These are phyloP conservation scores for Netelia inedita DNA, from an alignment of 2,888 invertebrate genomes.

Conservation along the genomic window DNA sequence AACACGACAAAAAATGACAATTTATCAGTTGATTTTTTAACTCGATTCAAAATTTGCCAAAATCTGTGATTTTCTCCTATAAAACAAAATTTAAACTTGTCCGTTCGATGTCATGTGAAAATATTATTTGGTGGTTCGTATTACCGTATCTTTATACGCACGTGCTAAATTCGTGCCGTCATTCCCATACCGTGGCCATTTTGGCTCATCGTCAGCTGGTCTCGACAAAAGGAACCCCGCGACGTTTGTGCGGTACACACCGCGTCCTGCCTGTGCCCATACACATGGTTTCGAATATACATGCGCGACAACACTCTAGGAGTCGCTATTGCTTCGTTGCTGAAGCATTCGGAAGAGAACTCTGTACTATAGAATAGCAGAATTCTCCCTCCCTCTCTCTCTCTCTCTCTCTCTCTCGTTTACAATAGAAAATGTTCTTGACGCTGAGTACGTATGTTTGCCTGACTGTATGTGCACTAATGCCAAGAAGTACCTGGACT, in stretches of 20 bases:
- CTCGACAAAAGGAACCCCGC: conserved; percentile 79
- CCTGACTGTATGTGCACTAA: conserved; percentile 41
- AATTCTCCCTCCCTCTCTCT: conserved; percentile 7
- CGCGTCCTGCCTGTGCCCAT: conserved; percentile 77
- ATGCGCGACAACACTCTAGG: not conserved
- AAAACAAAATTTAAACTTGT: no score
- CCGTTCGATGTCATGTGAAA: no score
- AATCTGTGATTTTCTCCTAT: not conserved
- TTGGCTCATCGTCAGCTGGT: conserved; percentile 85
- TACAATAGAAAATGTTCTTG: conserved; percentile 79
- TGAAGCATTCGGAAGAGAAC: no score
- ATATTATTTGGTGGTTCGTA: no score
- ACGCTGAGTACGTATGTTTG: conserved; percentile 34
- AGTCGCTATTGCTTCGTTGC: not conserved
- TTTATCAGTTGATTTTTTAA: no score
- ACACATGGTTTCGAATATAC: not conserved
- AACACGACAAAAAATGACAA: no score
- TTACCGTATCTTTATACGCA: not conserved
- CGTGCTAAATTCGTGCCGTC: conserved; percentile 72
- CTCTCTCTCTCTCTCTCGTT: conserved; percentile 16
- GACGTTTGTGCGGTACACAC: conserved; percentile 75
- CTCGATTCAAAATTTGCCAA: not conserved
- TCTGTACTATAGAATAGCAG: no score
- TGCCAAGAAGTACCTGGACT: conserved; percentile 32
- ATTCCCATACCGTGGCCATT: conserved; percentile 80